These are phyloP conservation scores for Crotophaga sulcirostris DNA, from an alignment of 2,113 vertebrate species.

Conservation along the genomic window DNA sequence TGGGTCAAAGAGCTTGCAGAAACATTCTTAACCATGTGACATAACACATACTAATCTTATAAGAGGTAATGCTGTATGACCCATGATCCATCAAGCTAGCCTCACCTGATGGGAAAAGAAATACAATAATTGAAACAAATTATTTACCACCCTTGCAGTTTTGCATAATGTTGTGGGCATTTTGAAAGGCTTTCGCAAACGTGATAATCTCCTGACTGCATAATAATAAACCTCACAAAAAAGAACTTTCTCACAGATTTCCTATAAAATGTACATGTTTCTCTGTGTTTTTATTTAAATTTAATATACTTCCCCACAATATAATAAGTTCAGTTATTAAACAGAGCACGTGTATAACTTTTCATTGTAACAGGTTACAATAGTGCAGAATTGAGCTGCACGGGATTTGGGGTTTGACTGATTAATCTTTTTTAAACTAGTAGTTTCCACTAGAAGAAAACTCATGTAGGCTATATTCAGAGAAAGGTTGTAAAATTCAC, in stretches of 20 bases:
- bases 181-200: neutral
- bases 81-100: neutral
- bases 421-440: neutral
- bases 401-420: neutral
- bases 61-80: neutral
- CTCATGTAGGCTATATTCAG: neutral
- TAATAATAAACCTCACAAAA: neutral
- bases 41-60: rapidly evolving
- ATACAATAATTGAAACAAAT: neutral
- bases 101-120: neutral
- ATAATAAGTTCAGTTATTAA: neutral
- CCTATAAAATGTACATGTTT: neutral
- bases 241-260: neutral
- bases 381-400: neutral
- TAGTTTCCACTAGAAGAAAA: neutral
- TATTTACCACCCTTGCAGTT: neutral
- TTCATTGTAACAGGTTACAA: neutral
- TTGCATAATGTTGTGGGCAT: neutral
- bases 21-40: neutral
- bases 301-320: neutral
- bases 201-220: neutral
- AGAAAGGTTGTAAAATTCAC: neutral
- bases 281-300: neutral
- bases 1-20: neutral
- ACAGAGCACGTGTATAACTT: neutral